Evolutionary conservation across 2,113 vertebrate genomes (phyloP), one percentile per base, ranked within the genome.

Genomic region (Xenopus laevis): DNA sequence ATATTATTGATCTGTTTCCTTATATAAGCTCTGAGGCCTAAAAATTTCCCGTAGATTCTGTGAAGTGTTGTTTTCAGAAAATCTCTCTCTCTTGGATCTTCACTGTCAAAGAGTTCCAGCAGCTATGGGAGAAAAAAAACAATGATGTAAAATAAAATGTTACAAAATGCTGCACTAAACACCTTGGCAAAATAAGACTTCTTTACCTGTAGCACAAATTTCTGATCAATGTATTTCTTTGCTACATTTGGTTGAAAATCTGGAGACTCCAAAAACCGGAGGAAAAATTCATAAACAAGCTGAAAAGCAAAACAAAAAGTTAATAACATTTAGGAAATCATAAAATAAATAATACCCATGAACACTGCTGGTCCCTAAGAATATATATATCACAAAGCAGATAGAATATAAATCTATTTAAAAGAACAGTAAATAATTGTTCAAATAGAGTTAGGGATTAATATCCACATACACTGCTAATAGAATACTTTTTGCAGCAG

Each of bases 1-100:
- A 99, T 98, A 92, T 99, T 96, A 94, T 99, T 99, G 82, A 98
- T 98, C 81, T 99, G 97, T 89, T 99, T 99, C 86, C 97, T 93
- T 90, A 98, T 98, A 92, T 99, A 99, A 27, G 97, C 97, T 84
- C 97, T 87, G 84, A 99, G 90, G 81, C 97, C 97, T 90, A 99
- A 89, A 88, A 99, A 99, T 87, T 99, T 99, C 57, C 97, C 97
- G 68, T 99, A 99, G 91, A 99, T 99, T 82, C 97, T 94, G 87
- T 99, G 97, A 61, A 99, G 93, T 83, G 97, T 99, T 68, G 97
- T 99, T 88, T 99, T 99, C 82, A 99, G 91, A 85, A 99, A 98
- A 84, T 99, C 97, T 89, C 97, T 92, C 87, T 99, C 97, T 70
- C 97, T 91, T 71, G 97, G 97, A 84, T 99, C 97, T 89, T 99